phyloP scores from a whole-genome alignment of 2,888 invertebrate genomes.

The Chymomyza procnemis region DNA sequence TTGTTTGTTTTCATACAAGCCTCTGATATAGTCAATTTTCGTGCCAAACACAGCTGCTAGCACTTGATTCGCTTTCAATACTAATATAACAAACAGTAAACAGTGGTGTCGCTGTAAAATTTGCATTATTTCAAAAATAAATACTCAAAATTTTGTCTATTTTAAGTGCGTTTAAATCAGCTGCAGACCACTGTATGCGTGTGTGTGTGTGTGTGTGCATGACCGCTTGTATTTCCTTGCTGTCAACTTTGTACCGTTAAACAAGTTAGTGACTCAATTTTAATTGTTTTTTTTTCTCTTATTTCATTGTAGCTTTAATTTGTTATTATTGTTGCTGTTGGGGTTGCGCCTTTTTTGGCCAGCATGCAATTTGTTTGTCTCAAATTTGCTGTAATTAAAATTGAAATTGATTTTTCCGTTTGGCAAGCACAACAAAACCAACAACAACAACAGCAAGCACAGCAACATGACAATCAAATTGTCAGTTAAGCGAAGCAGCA shows the following conservation, averaged over 20 bases:
- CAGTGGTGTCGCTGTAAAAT: slow-evolving; percentile 4
- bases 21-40: too few species aligned
- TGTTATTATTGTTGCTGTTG: slow-evolving; percentile 11
- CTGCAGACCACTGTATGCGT: slow-evolving; percentile 8
- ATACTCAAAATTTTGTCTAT: too few species aligned
- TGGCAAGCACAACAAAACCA: slow-evolving; percentile 23
- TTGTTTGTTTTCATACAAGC: too few species aligned
- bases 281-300: slow-evolving; percentile 23
- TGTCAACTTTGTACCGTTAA: slow-evolving; percentile 52
- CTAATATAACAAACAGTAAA: too few species aligned
- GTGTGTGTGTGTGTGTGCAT: slow-evolving; percentile 8
- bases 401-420: slow-evolving; percentile 62
- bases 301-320: slow-evolving; percentile 6
- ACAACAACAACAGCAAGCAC: slow-evolving; percentile 12
- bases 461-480: slow-evolving; percentile 43
- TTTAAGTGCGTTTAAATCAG: too few species aligned
- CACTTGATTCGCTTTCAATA: too few species aligned
- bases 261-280: slow-evolving; percentile 60
- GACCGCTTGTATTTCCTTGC: slow-evolving; percentile 13
- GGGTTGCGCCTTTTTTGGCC: slow-evolving; percentile 53
- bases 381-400: slow-evolving; percentile 68
- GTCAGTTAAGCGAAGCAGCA: slow-evolving; percentile 44
- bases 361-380: slow-evolving; percentile 61
- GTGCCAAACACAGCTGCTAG: too few species aligned
- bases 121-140: not conserved